phyloP scores from a whole-genome alignment of 2,113 vertebrate species.

The Camelus dromedarius region DNA sequence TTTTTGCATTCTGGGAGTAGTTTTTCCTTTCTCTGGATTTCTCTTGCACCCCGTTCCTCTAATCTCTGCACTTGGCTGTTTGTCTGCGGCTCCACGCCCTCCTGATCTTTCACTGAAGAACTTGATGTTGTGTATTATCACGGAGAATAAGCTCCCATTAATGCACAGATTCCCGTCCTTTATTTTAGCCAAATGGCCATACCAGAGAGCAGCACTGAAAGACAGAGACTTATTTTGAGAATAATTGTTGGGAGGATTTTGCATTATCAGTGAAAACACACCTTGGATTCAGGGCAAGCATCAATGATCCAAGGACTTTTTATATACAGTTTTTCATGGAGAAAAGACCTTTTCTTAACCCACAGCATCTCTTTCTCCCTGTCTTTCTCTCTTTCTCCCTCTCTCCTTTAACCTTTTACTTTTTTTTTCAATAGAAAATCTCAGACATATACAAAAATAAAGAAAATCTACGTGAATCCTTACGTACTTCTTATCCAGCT shows the following conservation, averaged over 20 bases:
- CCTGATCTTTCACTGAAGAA: background rate
- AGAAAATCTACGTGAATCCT: background rate
- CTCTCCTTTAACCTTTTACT: background rate
- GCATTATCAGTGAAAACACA: background rate
- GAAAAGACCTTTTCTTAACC: background rate
- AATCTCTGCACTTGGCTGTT: background rate
- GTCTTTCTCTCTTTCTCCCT: background rate
- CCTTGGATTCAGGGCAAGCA: background rate
- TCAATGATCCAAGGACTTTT: background rate
- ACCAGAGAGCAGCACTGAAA: background rate
- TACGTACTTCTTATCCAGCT: background rate
- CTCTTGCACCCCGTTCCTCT: accelerated
- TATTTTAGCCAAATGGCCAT: background rate
- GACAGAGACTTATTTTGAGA: background rate
- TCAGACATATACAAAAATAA: background rate
- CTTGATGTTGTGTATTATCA: background rate
- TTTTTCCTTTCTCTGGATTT: background rate
- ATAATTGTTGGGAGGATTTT: background rate
- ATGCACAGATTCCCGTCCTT: background rate
- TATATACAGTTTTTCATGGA: background rate
- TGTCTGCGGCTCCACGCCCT: accelerated
- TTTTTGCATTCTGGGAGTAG: background rate
- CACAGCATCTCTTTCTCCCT: background rate
- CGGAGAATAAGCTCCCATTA: background rate
- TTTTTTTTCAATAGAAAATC: background rate